Base-by-base conservation (phyloP, 1,140 invertebrate genomes). In the Pissodes strobi region DNA sequence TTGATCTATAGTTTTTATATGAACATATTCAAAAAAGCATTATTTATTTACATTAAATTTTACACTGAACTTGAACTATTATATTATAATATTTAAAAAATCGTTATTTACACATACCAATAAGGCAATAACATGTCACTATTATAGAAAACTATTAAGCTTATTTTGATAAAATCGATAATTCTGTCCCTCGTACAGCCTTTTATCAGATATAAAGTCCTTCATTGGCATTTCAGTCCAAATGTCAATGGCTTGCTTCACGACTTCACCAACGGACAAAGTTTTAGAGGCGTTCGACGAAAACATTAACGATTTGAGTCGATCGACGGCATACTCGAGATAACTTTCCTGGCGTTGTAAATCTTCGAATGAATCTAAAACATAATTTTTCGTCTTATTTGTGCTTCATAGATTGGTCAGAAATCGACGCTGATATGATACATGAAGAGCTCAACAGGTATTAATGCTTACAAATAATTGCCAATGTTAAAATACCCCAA, bases 211-310 rank as follows among this genome's bases (percentile, higher is more conserved):
- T 41, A 71, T 69, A 45, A 61, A 69, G 48, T 69, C 46, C 51
- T 64, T 67, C 2, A 71, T 46, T 9, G 69, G 67, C 64, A 69
- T 71, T 51, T 71, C 61, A 2, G 38, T 23, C 67, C 67, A 69
- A 34, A 67, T 43, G 22, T 71, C 45, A 17, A 61, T 53, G 6
- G 45, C 8, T 55, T 69, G 41, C 19, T 64, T 49, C 4, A 59
- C 38, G 22, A 39, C 3, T 5, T 48, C 41, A 21, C 25, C 37
- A 13, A 38, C 41, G 15, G 55, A 19, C 6, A 67, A 15, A 5
- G 46, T 60, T 52, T 56, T 56, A 15, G 27, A 30, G 4, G 57
- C 25, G 12, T 19, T 25, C 6, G 25, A 18, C 8, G 64, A 64
- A 48, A 52, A 27, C n/a, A 69, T 62, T 21, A 71, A 55, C 1